Evolutionary conservation across 2,113 vertebrate species (phyloP).

Genomic region (Sigmodon hispidus): DNA sequence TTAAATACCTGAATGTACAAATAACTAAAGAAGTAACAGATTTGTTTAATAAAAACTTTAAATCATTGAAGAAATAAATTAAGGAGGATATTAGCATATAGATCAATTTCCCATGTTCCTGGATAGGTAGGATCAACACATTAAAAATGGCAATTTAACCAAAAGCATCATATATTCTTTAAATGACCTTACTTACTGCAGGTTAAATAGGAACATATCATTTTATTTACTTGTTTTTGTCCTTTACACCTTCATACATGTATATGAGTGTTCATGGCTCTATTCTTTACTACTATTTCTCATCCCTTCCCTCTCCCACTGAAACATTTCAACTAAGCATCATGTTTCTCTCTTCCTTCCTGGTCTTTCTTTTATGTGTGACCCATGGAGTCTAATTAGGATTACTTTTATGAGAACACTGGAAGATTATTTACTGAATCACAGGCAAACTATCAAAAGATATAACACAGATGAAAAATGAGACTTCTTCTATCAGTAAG

Average conservation of each 20-base stretch:
- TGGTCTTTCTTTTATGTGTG: not conserved
- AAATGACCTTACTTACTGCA: not conserved
- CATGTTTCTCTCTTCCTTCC: not conserved
- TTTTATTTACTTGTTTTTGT: not conserved
- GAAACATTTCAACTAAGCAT: not conserved
- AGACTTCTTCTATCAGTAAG: not conserved
- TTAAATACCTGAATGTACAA: too few relatives aligned
- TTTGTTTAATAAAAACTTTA: too few relatives aligned
- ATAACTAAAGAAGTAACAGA: too few relatives aligned
- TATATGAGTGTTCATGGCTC: not conserved
- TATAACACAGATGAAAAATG: not conserved
- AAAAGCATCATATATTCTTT: not conserved
- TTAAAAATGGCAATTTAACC: too few relatives aligned
- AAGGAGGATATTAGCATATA: too few relatives aligned
- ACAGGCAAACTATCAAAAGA: not conserved
- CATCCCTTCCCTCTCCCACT: not conserved
- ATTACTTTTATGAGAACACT: not conserved
- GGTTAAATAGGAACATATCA: not conserved
- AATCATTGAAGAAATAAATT: too few relatives aligned
- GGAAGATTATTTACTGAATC: not conserved
- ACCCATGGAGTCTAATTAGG: not conserved
- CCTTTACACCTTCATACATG: not conserved
- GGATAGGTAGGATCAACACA: too few relatives aligned
- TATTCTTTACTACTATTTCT: not conserved
- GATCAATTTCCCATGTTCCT: too few relatives aligned